Conservation (phyloP, 1,140 invertebrate species). For the Drosophila santomea region DNA sequence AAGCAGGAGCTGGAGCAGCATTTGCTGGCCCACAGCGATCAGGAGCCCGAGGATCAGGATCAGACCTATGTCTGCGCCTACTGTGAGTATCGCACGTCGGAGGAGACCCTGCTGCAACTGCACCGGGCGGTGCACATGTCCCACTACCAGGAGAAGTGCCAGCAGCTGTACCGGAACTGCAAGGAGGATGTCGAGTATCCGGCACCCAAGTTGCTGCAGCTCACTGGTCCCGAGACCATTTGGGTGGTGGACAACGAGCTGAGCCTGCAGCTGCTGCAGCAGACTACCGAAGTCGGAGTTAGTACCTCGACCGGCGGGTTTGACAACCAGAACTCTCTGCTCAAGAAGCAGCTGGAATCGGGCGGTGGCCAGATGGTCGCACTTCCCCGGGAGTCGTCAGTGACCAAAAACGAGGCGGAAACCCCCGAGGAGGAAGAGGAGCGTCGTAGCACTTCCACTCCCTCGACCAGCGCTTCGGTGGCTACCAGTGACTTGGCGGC, state of each 20-base stretch:
- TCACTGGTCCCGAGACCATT: slow-evolving; percentile 84
- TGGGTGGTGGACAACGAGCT: slow-evolving; percentile 85
- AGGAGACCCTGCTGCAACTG: slow-evolving; percentile 89
- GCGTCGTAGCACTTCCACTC: slow-evolving; percentile 58
- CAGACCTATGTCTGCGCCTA: slow-evolving; percentile 88
- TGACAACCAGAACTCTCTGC: slow-evolving; percentile 65
- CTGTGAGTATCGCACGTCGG: slow-evolving; percentile 91
- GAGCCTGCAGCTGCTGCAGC: slow-evolving; percentile 69
- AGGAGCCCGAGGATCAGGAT: slow-evolving; percentile 39
- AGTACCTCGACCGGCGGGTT: slow-evolving; percentile 51
- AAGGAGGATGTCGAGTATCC: slow-evolving; percentile 87
- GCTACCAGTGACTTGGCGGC: slow-evolving; percentile 71
- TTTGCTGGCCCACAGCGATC: slow-evolving; percentile 86
- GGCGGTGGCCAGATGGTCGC: slow-evolving; percentile 32
- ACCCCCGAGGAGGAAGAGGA: slow-evolving; percentile 54
- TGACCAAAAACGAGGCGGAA: slow-evolving; percentile 13
- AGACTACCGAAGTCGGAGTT: slow-evolving; percentile 57
- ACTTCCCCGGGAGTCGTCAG: slow-evolving; percentile 19
- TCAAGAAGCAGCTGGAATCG: slow-evolving; percentile 79
- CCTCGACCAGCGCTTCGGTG: slow-evolving; percentile 73
- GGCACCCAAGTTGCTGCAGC: slow-evolving; percentile 87
- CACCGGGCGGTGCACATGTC: slow-evolving; percentile 92
- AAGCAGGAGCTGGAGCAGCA: slow-evolving; percentile 86
- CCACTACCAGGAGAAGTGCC: slow-evolving; percentile 93
- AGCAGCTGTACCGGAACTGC: slow-evolving; percentile 89